Percentiles rank a stretch among this genome's conserved stretches.
Evolutionary conservation across 2,888 invertebrate genomes (phyloP).

Genomic region (Aplocera efformata): DNA sequence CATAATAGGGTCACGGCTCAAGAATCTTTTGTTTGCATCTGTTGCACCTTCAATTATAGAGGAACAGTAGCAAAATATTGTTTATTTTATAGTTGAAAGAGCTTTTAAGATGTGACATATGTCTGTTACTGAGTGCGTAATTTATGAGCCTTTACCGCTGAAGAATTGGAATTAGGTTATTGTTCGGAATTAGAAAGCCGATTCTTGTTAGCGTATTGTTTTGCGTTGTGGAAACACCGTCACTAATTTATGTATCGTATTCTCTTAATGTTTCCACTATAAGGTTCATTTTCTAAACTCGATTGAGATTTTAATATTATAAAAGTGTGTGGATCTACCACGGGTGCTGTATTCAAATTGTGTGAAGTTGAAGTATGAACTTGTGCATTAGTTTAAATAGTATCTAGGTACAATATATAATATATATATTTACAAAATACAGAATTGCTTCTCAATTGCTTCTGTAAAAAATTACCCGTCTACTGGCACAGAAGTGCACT

Average conservation of each 20-base stretch:
- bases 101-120: constrained; percentile 71
- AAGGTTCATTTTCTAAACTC: no score
- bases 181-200: constrained; percentile 25
- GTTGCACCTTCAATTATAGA: constrained; percentile 55
- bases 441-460: no score
- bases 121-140: constrained; percentile 60
- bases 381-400: no score
- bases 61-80: constrained; percentile 76
- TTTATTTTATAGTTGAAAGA: constrained; percentile 68
- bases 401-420: no score
- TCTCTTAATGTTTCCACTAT: no score
- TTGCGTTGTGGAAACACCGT: constrained; percentile 42
- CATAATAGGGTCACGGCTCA: constrained; percentile 67
- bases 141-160: constrained; percentile 63
- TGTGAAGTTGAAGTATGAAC: no score
- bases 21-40: constrained; percentile 62
- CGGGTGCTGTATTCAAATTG: no score
- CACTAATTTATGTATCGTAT: constrained; percentile 41
- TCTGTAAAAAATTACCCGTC: no score
- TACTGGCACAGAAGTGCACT: no score
- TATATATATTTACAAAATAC: no score
- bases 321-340: not conserved
- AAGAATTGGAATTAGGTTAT: constrained; percentile 40
- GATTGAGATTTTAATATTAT: no score
- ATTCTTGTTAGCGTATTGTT: constrained; percentile 29